Evolutionary conservation across 2,113 vertebrate species (phyloP).

Genomic region (Hydrochoerus hydrochaeris): DNA sequence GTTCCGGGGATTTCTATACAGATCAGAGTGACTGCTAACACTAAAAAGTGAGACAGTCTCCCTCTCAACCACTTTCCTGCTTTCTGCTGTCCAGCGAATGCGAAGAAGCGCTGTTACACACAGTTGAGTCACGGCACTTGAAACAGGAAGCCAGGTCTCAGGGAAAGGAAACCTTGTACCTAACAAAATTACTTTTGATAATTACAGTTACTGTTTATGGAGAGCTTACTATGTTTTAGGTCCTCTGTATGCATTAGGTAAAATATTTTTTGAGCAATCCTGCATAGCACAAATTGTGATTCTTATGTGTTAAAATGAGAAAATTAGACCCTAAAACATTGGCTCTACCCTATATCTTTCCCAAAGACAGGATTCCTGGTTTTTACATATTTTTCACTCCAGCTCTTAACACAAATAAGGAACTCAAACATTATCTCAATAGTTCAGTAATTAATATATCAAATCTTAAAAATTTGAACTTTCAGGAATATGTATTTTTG

Average conservation of each 20-base stretch:
- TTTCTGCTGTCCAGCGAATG: not conserved
- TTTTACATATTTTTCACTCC: not conserved
- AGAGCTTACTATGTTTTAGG: not conserved
- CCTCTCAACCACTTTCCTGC: not conserved
- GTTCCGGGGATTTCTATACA: not conserved
- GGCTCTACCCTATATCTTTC: not conserved
- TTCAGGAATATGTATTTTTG: not conserved
- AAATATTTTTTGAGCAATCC: not conserved
- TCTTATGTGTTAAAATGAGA: slow-evolving; percentile 12
- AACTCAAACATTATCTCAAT: not conserved
- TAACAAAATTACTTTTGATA: not conserved
- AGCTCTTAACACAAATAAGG: not conserved
- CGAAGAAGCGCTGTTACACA: not conserved
- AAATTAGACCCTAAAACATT: not conserved
- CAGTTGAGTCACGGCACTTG: not conserved
- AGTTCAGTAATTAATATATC: not conserved
- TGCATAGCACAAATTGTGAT: not conserved
- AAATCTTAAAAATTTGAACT: slow-evolving; percentile 23
- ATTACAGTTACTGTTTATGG: not conserved
- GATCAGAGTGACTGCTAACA: not conserved
- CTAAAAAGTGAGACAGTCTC: not conserved
- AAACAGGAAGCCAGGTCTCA: not conserved
- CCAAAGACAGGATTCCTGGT: not conserved
- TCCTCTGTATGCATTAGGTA: not conserved
- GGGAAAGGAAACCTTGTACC: not conserved